These are phyloP conservation scores for Cheilosia vulpina DNA, from an alignment of 2,888 invertebrate species.

Conservation along the genomic window DNA sequence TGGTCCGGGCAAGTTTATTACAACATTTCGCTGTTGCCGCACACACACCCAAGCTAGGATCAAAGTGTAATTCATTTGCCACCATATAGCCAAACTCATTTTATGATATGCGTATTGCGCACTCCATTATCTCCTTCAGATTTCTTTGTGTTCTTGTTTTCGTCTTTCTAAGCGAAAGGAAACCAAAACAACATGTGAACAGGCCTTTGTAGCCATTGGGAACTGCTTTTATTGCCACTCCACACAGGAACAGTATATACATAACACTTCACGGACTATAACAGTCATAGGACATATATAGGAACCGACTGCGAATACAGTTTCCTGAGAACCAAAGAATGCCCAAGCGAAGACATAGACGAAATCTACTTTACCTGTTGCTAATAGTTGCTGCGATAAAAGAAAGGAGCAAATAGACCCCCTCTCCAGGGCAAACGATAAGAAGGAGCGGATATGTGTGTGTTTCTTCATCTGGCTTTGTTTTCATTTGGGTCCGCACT, in stretches of 20 bases:
- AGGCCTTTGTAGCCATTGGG: constrained; percentile 8
- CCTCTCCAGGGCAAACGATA: neutral
- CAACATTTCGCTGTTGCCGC: constrained; percentile 17
- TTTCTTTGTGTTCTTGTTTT: constrained; percentile 24
- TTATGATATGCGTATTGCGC: constrained; percentile 49
- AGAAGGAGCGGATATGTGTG: constrained; percentile 22
- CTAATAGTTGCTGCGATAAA: constrained; percentile 50
- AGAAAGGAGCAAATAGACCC: neutral
- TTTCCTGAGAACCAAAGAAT: constrained; percentile 52
- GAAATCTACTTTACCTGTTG: constrained; percentile 73
- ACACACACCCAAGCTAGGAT: constrained; percentile 12
- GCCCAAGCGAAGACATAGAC: constrained; percentile 33
- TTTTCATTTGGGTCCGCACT: constrained; percentile 59
- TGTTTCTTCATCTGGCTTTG: constrained; percentile 53
- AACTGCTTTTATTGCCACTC: constrained; percentile 60
- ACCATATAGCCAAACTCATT: constrained; percentile 30
- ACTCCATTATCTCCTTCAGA: constrained; percentile 22
- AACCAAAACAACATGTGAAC: neutral
- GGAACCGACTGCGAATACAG: neutral
- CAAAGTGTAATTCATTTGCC: constrained; percentile 56
- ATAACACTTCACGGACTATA: constrained; percentile 27
- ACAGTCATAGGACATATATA: constrained; percentile 18
- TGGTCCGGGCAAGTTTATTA: constrained; percentile 46
- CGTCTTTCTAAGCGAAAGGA: constrained; percentile 10
- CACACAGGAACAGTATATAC: constrained; percentile 35